phyloP scores from a whole-genome alignment of 2,888 invertebrate genomes.

The Conomelus anceps region DNA sequence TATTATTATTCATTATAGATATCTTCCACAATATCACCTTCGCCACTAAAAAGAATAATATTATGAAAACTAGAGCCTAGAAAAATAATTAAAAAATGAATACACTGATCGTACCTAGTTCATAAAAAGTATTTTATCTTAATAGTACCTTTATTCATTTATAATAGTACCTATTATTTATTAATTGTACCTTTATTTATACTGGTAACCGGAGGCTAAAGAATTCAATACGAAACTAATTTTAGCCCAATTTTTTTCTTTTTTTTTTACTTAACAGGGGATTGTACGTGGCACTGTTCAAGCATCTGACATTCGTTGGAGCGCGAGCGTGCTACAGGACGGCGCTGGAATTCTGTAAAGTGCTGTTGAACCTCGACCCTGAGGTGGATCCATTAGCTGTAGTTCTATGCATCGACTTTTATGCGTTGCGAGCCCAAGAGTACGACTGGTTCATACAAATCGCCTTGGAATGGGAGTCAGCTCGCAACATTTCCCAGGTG shows the following conservation, averaged over 20 bases:
- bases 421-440: conserved; percentile 68
- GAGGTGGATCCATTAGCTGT: conserved; percentile 70
- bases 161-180: not conserved
- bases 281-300: conserved; percentile 72
- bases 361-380: conserved; percentile 70
- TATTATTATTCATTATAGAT: no score
- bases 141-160: no score
- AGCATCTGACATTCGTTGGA: conserved; percentile 69
- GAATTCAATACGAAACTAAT: no score
- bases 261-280: conserved; percentile 47
- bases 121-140: no score
- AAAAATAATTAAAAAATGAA: no score
- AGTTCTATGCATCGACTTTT: conserved; percentile 71
- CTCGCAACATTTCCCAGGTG: conserved; percentile 35
- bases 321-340: conserved; percentile 76
- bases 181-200: not conserved
- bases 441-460: conserved; percentile 56
- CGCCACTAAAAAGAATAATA: no score
- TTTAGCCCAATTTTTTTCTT: not conserved
- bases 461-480: conserved; percentile 34
- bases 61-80: no score
- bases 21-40: no score
- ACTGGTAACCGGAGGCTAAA: no score
- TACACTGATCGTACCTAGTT: no score
- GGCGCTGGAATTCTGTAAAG: conserved; percentile 78